These are phyloP conservation scores for Lichenostomus cassidix DNA, from an alignment of 2,113 vertebrate species.

Conservation along the genomic window DNA sequence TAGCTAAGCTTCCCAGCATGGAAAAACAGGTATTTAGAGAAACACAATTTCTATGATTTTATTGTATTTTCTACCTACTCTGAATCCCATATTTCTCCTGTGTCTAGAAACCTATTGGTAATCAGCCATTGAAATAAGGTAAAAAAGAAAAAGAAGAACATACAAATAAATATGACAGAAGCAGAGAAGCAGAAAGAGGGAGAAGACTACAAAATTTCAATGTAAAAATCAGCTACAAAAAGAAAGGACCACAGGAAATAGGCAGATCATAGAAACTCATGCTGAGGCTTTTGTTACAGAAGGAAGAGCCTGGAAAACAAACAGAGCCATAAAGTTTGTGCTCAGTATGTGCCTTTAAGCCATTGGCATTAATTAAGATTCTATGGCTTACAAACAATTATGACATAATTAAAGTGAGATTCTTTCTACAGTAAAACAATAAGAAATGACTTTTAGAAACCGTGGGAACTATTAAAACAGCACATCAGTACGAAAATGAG, in stretches of 20 bases:
- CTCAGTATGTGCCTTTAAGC: constrained; percentile 76
- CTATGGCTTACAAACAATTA: constrained; percentile 83
- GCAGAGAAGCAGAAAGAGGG: not conserved
- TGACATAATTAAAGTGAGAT: constrained; percentile 84
- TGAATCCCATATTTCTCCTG: not conserved
- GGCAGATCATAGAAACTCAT: not conserved
- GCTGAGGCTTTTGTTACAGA: constrained; percentile 31
- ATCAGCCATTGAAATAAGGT: not conserved
- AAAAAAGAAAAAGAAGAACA: not conserved
- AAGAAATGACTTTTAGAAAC: constrained; percentile 82
- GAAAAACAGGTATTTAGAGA: not conserved
- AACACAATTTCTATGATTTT: not conserved
- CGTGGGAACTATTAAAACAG: constrained; percentile 75
- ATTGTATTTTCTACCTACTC: not conserved
- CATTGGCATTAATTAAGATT: constrained; percentile 83
- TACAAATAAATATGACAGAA: not conserved
- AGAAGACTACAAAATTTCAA: not conserved
- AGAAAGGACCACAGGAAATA: not conserved
- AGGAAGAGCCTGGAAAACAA: constrained; percentile 67
- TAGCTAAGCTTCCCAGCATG: not conserved
- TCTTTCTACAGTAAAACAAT: constrained; percentile 81
- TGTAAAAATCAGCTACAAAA: not conserved
- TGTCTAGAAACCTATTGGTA: not conserved
- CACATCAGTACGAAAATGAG: constrained; percentile 81
- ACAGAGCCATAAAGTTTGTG: constrained; percentile 65